A percentile compares a stretch with the other conserved stretches of the same genome.
Conservation (phyloP, 2,888 invertebrate genomes). For the Pediacus dermestoides region DNA sequence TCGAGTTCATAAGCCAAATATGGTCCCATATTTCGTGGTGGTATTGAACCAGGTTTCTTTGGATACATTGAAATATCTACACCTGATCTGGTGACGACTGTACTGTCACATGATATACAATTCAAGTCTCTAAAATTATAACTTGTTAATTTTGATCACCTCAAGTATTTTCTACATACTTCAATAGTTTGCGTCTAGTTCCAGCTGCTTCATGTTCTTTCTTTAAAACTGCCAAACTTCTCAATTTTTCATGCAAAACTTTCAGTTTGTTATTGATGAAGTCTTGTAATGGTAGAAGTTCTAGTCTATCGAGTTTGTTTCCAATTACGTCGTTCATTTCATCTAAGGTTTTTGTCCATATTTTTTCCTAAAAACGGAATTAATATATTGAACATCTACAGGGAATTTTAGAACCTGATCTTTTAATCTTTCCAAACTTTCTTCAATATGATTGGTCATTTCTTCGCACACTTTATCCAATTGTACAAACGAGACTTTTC, state of each 20-base stretch:
- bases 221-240: conserved; percentile 56
- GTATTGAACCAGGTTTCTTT: conserved; percentile 53
- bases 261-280: conserved; percentile 61
- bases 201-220: conserved; percentile 70
- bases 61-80: conserved; percentile 52
- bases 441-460: conserved; percentile 61
- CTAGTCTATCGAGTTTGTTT: conserved; percentile 63
- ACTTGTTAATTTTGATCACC: conserved; percentile 5
- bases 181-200: conserved; percentile 62
- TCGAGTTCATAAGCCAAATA: conserved; percentile 70
- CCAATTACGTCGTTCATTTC: conserved; percentile 67
- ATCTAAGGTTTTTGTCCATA: conserved; percentile 64
- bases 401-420: no score
- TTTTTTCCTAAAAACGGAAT: conserved; percentile 52
- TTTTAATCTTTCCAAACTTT: conserved; percentile 59
- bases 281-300: conserved; percentile 61
- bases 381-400: no score
- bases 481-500: conserved; percentile 70
- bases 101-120: conserved; percentile 74
- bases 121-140: conserved; percentile 59
- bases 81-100: conserved; percentile 66
- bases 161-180: conserved; percentile 52
- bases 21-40: conserved; percentile 63
- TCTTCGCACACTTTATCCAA: conserved; percentile 68
- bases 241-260: conserved; percentile 60